These are phyloP conservation scores for Alexandromys fortis DNA, from an alignment of 2,113 vertebrate species.

Conservation along the genomic window DNA sequence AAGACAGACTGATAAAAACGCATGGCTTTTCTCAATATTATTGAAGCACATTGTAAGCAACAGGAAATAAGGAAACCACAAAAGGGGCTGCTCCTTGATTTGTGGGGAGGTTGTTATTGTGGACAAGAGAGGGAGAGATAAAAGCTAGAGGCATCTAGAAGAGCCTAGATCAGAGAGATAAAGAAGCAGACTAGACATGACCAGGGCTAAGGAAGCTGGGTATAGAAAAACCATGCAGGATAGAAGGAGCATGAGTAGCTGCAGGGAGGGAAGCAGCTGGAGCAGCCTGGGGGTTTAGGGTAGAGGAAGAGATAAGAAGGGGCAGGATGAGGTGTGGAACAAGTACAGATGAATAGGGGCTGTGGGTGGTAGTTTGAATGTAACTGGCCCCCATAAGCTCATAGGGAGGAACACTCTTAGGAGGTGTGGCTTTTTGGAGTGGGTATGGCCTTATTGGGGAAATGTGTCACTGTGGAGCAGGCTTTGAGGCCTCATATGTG, in stretches of 20 bases:
- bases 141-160: neutral
- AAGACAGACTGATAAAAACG: conserved; percentile 7
- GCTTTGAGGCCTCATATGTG: neutral
- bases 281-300: neutral
- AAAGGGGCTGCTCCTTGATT: neutral
- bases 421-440: neutral
- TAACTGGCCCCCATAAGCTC: neutral
- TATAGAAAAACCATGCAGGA: neutral
- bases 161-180: neutral
- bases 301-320: neutral
- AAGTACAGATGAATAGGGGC: neutral
- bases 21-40: neutral
- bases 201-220: neutral
- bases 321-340: neutral
- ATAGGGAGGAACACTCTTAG: neutral
- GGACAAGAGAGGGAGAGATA: neutral
- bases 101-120: neutral
- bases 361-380: neutral
- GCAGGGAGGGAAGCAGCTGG: neutral
- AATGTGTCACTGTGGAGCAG: neutral
- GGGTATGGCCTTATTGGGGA: neutral
- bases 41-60: neutral
- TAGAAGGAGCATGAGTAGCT: neutral
- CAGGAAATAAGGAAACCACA: neutral
- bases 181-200: neutral